Conservation (phyloP, 2,888 invertebrate species). For the Fabriciana adippe region DNA sequence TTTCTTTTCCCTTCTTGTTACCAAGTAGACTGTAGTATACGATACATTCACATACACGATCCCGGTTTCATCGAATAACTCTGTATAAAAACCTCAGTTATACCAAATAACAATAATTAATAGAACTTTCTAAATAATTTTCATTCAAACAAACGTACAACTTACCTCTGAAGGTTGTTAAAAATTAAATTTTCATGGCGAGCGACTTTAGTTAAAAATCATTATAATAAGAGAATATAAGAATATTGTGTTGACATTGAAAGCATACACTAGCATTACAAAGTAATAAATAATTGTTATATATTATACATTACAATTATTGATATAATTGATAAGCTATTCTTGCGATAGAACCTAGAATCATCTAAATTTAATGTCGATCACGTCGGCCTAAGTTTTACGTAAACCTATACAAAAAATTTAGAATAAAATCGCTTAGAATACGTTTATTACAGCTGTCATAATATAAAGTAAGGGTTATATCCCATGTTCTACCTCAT, state of each 20-base stretch:
- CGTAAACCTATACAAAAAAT: constrained; percentile 27
- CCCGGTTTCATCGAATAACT: constrained; percentile 59
- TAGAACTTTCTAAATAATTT: constrained; percentile 31
- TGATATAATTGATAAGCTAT: constrained; percentile 20
- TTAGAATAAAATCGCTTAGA: constrained; percentile 37
- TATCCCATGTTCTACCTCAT: constrained; percentile 77
- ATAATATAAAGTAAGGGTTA: constrained; percentile 63
- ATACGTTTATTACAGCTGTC: constrained; percentile 52
- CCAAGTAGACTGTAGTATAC: constrained; percentile 25
- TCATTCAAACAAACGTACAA: constrained; percentile 30
- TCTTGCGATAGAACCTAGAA: constrained; percentile 29
- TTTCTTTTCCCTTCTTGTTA: constrained; percentile 30
- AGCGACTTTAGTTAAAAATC: constrained; percentile 20
- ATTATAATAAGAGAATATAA: constrained; percentile 4
- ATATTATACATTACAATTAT: constrained; percentile 5
- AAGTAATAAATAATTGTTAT: constrained; percentile 25
- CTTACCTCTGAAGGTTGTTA: constrained; percentile 32
- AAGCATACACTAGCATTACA: constrained; percentile 18
- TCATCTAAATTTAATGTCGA: constrained; percentile 26
- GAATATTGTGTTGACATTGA: background rate
- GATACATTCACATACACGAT: constrained; percentile 9
- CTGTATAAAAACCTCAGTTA: constrained; percentile 78
- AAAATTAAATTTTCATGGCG: constrained; percentile 15
- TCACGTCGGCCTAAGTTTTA: constrained; percentile 37
- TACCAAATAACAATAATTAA: constrained; percentile 66